Evolutionary conservation across 2,113 vertebrate species (phyloP), one percentile per base, ranked within the genome.

Genomic region (Calyptommatus sinebrachiatus): DNA sequence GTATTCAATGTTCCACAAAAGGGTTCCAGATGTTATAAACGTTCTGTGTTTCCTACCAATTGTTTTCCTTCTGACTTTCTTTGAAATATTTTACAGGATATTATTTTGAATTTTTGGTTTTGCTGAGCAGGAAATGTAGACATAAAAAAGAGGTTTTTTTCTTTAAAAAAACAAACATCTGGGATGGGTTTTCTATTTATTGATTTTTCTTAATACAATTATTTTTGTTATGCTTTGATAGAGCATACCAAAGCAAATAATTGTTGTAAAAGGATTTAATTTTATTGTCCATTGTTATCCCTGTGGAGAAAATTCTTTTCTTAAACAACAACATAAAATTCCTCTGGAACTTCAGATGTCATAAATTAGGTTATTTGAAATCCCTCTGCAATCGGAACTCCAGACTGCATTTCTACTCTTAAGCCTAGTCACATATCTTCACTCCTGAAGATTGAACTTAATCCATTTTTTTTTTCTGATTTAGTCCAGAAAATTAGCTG

Each of bases 91-190:
- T 35, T 31, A 84, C 48, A 46, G 60, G 63, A 82, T 5, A 11
- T 76, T 78, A 71, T 84, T 82, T 80, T 76, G 53, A 29, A 74
- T 20, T 85, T 86, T 79, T 62, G 1, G 10, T 1, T 80, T 90
- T 88, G 6, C 1, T 76, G 20, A 78, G 31, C 21, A 75, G 66
- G 65, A 88, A 88, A 78, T 69, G 66, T 0, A 88, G 26, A 67
- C 21, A 82, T 11, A 1, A 20, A 86, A 68, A 0, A 22, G 21
- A 21, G 1, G 1, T 29, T 53, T 73, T 67, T 63, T 50, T 14
- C 2, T 57, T 57, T 57, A 57, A 66, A 16, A 66, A 28, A 2
- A 75, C 60, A 12, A 11, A 3, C 45, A 73, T 79, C 63, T 83
- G 3, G 71, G 70, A 45, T 3, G 75, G 53, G 77, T 18, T 12